A percentile compares a stretch with the other conserved stretches of the same genome.
phyloP scores from a whole-genome alignment of 2,888 invertebrate species.

The Drosophila cracens region DNA sequence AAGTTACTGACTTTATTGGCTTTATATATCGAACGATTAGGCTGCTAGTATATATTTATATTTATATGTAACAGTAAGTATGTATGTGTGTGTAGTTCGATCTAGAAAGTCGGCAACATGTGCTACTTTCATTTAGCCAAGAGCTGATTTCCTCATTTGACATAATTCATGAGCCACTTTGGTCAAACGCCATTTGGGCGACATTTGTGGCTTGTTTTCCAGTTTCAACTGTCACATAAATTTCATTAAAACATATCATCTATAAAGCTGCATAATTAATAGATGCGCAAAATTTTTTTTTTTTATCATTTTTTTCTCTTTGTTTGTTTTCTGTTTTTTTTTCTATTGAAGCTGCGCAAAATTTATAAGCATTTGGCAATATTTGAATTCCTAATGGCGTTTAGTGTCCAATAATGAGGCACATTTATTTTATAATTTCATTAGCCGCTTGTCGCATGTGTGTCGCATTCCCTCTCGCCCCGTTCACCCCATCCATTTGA shows the following conservation, averaged over 20 bases:
- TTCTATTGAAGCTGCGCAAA: conserved; percentile 36
- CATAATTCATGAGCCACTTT: conserved; percentile 72
- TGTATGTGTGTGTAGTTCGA: not conserved
- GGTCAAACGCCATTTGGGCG: conserved; percentile 69
- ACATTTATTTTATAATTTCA: conserved; percentile 81
- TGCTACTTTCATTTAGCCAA: conserved; percentile 39
- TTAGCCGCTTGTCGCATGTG: conserved; percentile 65
- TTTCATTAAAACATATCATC: conserved; percentile 57
- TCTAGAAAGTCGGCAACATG: conserved; percentile 14
- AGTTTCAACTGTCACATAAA: conserved; percentile 77
- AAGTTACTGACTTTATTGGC: conserved; percentile 68
- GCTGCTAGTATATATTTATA: not conserved
- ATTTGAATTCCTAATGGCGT: conserved; percentile 77
- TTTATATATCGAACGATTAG: conserved; percentile 5
- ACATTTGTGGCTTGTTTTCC: conserved; percentile 78
- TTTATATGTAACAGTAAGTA: not conserved
- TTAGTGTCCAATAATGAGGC: conserved; percentile 80
- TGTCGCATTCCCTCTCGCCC: not conserved
- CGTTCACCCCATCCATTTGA: not conserved
- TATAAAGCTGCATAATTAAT: conserved; percentile 36
- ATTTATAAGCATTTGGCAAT: conserved; percentile 56
- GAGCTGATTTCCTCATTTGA: conserved; percentile 11
- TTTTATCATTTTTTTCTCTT: conserved; percentile 28
- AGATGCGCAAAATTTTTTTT: conserved; percentile 39
- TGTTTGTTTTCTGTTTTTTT: not conserved